A percentile compares a stretch with the other conserved stretches of the same genome.
Conservation (phyloP, 1,140 invertebrate species). For the Eriocheir sinensis region DNA sequence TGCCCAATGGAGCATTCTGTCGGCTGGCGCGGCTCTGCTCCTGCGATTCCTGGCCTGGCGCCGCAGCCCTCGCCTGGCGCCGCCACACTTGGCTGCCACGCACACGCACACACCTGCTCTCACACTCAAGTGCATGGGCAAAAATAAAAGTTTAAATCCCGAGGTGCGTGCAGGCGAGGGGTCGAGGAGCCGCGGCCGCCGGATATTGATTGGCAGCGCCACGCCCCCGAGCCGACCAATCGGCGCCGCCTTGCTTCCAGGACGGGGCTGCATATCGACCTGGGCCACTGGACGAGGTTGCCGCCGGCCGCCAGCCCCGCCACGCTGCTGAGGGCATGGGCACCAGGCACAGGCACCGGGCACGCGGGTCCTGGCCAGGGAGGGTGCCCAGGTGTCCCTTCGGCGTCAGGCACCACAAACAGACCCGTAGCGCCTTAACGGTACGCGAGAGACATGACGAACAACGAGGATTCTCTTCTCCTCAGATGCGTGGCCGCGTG, state of each 20-base stretch:
- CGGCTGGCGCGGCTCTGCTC: neutral
- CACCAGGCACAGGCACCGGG: neutral
- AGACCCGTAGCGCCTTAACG: neutral
- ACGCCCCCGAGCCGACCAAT: neutral
- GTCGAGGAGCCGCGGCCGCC: conserved; percentile 43
- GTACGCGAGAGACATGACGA: too few relatives aligned
- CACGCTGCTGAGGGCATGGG: neutral
- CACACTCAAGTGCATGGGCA: neutral
- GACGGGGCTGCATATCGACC: conserved; percentile 19
- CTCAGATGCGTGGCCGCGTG: neutral
- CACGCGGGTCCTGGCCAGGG: too few relatives aligned
- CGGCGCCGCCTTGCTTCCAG: neutral
- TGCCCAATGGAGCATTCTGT: conserved; percentile 43
- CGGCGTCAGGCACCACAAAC: neutral
- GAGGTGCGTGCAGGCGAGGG: neutral
- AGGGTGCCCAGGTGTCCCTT: neutral
- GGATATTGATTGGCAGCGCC: conserved; percentile 63
- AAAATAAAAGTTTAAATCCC: neutral
- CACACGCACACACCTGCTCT: neutral
- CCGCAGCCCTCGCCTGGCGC: neutral
- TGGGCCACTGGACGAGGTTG: neutral
- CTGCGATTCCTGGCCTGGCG: too few relatives aligned
- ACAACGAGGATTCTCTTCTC: neutral
- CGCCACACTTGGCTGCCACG: neutral
- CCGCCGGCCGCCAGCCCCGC: neutral